Percentiles rank a stretch among this genome's conserved stretches.
Evolutionary conservation across 2,888 invertebrate species (phyloP).

Genomic region (Erynnis tages): DNA sequence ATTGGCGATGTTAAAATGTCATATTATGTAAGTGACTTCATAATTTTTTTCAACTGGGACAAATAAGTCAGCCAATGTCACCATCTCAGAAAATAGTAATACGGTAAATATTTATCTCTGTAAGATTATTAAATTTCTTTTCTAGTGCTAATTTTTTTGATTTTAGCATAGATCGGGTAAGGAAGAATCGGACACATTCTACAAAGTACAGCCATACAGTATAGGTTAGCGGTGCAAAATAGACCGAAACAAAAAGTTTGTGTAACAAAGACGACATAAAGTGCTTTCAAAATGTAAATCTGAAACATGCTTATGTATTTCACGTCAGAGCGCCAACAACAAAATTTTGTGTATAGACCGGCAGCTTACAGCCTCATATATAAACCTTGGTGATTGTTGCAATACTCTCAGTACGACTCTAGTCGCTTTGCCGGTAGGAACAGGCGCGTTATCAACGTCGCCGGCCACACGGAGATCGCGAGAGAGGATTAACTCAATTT

Average conservation of each 20-base stretch:
- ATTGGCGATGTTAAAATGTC: neutral
- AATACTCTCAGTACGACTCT: slow-evolving; percentile 81
- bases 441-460: slow-evolving; percentile 69
- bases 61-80: slow-evolving; percentile 5
- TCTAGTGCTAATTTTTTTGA: neutral
- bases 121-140: too few relatives aligned
- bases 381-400: slow-evolving; percentile 76
- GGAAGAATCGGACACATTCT: too few relatives aligned
- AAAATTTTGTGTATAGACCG: slow-evolving; percentile 49
- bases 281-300: slow-evolving; percentile 4
- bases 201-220: too few relatives aligned
- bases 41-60: neutral
- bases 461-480: slow-evolving; percentile 80
- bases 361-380: slow-evolving; percentile 71
- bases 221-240: neutral
- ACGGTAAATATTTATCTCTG: too few relatives aligned
- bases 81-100: neutral
- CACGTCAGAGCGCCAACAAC: slow-evolving; percentile 29
- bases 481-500: slow-evolving; percentile 67
- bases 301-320: slow-evolving; percentile 15
- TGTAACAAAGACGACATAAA: slow-evolving; percentile 14
- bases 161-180: too few relatives aligned
- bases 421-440: slow-evolving; percentile 82
- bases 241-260: slow-evolving; percentile 12
- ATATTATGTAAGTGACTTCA: slow-evolving; percentile 13